Evolutionary conservation across 2,888 invertebrate species (phyloP).

Genomic region (Lapara coniferarum): DNA sequence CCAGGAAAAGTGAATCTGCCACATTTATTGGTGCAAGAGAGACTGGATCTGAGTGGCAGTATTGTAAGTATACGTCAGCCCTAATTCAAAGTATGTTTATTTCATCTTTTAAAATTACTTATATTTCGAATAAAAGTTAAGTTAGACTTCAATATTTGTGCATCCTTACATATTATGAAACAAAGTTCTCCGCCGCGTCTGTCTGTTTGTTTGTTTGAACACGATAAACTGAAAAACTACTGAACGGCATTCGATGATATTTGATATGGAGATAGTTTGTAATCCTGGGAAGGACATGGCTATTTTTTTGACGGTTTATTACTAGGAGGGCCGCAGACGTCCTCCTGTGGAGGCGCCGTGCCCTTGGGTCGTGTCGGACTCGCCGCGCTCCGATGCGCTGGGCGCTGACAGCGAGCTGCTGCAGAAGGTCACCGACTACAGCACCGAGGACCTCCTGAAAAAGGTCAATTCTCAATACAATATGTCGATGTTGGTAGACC

Average conservation of each 20-base stretch:
- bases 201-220: too few relatives aligned
- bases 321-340: slow-evolving; percentile 30
- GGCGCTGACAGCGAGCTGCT: slow-evolving; percentile 68
- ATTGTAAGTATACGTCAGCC: slow-evolving; percentile 37
- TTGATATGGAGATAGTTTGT: too few relatives aligned
- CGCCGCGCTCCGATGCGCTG: slow-evolving; percentile 35
- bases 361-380: background rate
- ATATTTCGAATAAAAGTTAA: too few relatives aligned
- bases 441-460: slow-evolving; percentile 49
- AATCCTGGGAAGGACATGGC: too few relatives aligned
- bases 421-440: slow-evolving; percentile 72
- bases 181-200: too few relatives aligned
- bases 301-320: background rate
- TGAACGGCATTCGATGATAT: too few relatives aligned
- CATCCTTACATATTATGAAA: too few relatives aligned
- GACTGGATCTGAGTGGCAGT: slow-evolving; percentile 31
- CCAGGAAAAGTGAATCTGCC: slow-evolving; percentile 66
- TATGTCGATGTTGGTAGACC: too few relatives aligned
- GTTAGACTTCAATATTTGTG: too few relatives aligned
- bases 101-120: too few relatives aligned
- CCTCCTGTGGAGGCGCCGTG: slow-evolving; percentile 7
- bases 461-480: slow-evolving; percentile 46
- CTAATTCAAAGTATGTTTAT: too few relatives aligned
- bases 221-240: too few relatives aligned
- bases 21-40: slow-evolving; percentile 33